Conservation (phyloP, 2,797 vertebrate species). For the Coracias cyanogaster region DNA sequence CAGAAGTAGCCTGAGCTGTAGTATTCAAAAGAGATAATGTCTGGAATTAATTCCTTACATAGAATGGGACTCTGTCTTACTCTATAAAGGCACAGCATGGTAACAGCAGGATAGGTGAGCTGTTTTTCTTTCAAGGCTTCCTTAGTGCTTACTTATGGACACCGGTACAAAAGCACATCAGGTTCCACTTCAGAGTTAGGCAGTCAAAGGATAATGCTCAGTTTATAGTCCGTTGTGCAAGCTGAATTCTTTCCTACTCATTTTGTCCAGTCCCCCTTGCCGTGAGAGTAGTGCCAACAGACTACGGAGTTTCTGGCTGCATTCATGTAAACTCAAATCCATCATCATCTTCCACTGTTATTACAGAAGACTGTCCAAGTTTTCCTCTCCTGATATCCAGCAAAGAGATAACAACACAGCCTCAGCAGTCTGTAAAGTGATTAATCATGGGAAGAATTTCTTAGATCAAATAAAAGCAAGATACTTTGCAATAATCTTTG, state of each 20-base stretch:
- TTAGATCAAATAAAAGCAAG: neutral
- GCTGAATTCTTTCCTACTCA: neutral
- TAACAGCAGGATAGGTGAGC: neutral
- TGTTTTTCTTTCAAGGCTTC: neutral
- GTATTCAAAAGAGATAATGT: neutral
- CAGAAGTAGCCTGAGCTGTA: neutral
- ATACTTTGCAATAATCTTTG: neutral
- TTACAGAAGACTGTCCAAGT: neutral
- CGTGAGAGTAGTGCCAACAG: neutral
- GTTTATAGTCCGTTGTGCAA: neutral
- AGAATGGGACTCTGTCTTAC: neutral
- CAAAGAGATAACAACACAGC: neutral
- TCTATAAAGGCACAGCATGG: neutral
- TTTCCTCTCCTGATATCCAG: neutral
- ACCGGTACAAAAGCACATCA: neutral
- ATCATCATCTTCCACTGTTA: neutral
- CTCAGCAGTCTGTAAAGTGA: neutral
- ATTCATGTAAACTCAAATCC: neutral
- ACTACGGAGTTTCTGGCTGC: neutral
- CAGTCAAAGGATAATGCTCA: neutral
- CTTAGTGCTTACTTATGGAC: neutral
- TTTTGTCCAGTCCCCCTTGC: neutral
- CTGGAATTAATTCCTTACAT: neutral
- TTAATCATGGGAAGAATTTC: neutral
- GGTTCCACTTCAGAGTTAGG: neutral